These are phyloP conservation scores for Lucinisca nassula DNA, from an alignment of 2,888 invertebrate species.

Conservation along the genomic window DNA sequence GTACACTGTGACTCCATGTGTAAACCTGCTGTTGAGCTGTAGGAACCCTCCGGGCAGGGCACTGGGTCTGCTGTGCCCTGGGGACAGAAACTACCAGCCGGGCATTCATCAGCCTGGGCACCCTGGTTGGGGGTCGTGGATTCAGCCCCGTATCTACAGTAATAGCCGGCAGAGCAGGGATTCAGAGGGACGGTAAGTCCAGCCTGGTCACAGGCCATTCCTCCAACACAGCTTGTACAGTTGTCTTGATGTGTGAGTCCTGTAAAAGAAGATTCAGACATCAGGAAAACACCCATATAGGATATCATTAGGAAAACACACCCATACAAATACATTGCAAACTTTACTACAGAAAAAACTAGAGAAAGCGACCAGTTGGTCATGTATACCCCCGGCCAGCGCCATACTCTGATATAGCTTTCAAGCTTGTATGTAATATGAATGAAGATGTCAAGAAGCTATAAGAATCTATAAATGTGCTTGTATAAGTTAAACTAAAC, in stretches of 20 bases:
- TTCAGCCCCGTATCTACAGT: slow-evolving; percentile 80
- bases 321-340: too few species aligned
- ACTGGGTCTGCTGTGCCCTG: slow-evolving; percentile 83
- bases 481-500: too few species aligned
- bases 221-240: slow-evolving; percentile 85
- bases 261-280: too few species aligned
- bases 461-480: too few species aligned
- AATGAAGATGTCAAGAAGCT: too few species aligned
- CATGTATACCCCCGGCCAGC: too few species aligned
- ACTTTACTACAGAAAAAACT: too few species aligned
- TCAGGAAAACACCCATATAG: too few species aligned
- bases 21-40: slow-evolving; percentile 78
- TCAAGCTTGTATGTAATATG: too few species aligned
- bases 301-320: too few species aligned
- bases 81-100: slow-evolving; percentile 85
- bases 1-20: slow-evolving; percentile 79
- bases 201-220: slow-evolving; percentile 85
- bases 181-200: slow-evolving; percentile 83
- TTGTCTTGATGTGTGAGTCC: slow-evolving; percentile 77
- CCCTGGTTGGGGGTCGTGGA: slow-evolving; percentile 83
- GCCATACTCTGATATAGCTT: too few species aligned
- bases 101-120: slow-evolving; percentile 82
- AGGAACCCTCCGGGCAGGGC: slow-evolving; percentile 85
- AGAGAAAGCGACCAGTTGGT: too few species aligned
- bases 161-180: slow-evolving; percentile 85